Base-by-base conservation (phyloP, 2,888 invertebrate genomes). In the Aradus depressus region DNA sequence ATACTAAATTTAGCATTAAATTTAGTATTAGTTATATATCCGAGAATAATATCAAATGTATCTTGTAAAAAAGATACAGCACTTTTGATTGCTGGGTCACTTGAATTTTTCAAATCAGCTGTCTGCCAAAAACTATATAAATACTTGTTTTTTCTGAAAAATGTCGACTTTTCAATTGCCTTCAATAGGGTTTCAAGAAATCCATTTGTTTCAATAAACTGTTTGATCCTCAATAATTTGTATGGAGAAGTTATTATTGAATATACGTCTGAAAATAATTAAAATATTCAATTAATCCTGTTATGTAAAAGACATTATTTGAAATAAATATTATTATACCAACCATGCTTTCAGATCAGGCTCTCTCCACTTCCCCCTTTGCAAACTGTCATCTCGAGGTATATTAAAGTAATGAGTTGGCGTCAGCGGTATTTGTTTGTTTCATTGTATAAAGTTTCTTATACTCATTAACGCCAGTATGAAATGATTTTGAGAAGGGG, bases 61-160 rank as follows among this genome's bases (percentile, higher is more conserved):
- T 70, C 74, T 63, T 79, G 75, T 51, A 87, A 68, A 61, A 81
- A 69, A 58, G 78, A 72, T 62, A 80, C 76, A 51, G 85, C 74
- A 18, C 71, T 71, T 54, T 73, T 70, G n/a, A 85, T 73, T 60
- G 76, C 72, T 61, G 71, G 72, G 1, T 74, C 70, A 25, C 51
- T 39, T 1, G 74, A 64, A 51, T 70, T 75, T 1, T 77, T 73
- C 26, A 88, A 69, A 65, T 87, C 86, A 2, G 74, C 72, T 1
- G 84, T 83, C 69, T 91, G 90, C 62, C 83, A 81, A 65, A 89
- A 90, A 67, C 89, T 86, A 63, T 87, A 92, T 19, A 92, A 69
- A 64, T 92, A 92, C 78, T 89, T 85, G 65, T 79, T 81, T 62
- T 87, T 84, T 49, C 79, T 73, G 2, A 77, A 75, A 75, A 87